Conservation (phyloP, 2,113 vertebrate genomes). For the Gasterosteus aculeatus region DNA sequence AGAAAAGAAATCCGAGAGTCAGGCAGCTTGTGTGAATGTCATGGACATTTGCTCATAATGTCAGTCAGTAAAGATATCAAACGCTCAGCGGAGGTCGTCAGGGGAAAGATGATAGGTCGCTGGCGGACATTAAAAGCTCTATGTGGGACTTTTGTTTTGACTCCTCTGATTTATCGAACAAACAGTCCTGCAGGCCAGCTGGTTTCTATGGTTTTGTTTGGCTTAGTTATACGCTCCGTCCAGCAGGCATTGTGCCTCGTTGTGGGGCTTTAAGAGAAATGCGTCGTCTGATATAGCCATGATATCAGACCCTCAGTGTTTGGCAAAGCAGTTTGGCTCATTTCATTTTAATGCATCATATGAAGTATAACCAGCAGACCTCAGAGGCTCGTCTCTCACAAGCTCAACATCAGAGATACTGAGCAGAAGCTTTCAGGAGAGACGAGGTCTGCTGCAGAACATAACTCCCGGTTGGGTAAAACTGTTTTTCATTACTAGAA, state of each 20-base stretch:
- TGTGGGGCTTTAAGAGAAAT: constrained; percentile 43
- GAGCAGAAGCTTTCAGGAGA: constrained; percentile 30
- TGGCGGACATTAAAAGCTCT: constrained; percentile 30
- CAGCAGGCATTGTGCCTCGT: constrained; percentile 42
- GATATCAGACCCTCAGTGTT: constrained; percentile 61
- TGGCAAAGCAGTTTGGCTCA: constrained; percentile 45
- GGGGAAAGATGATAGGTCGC: constrained; percentile 42
- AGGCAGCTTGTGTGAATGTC: constrained; percentile 2
- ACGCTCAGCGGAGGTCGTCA: constrained; percentile 5
- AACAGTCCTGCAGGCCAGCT: constrained; percentile 31
- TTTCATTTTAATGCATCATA: constrained; percentile 41
- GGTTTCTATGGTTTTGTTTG: constrained; percentile 27
- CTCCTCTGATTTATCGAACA: constrained; percentile 20
- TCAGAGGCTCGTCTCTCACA: constrained; percentile 30
- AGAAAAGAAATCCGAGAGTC: constrained; percentile 36
- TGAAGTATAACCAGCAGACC: constrained; percentile 33
- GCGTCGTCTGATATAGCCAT: constrained; percentile 53
- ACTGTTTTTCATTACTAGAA: constrained; percentile 12
- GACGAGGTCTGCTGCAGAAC: constrained; percentile 20
- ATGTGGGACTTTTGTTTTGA: constrained; percentile 40
- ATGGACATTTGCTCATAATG: constrained; percentile 40
- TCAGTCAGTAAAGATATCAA: constrained; percentile 49
- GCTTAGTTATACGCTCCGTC: constrained; percentile 33
- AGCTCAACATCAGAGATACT: constrained; percentile 21
- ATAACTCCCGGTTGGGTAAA: constrained; percentile 42